Evolutionary conservation across 1,140 invertebrate species (phyloP).

Genomic region (Drosophila kohkoa): DNA sequence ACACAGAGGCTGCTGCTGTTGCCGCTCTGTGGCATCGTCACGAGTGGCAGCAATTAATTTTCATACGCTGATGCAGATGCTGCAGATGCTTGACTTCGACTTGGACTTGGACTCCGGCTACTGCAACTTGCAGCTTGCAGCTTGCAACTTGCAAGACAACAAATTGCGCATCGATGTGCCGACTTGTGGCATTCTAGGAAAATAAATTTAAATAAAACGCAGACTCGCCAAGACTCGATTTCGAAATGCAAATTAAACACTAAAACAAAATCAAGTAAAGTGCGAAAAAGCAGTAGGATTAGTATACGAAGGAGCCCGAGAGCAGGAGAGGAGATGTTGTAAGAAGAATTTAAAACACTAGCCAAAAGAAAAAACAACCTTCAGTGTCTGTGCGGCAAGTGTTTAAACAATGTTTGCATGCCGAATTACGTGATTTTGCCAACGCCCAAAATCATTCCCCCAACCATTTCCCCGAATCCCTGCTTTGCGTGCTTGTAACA

Average conservation of each 20-base stretch:
- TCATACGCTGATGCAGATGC: constrained; percentile 69
- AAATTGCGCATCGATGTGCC: constrained; percentile 80
- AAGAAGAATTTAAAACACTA: neutral
- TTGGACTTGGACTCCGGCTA: constrained; percentile 33
- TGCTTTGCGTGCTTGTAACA: constrained; percentile 68
- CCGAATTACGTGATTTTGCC: constrained; percentile 80
- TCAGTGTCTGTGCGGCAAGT: constrained; percentile 58
- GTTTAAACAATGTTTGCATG: constrained; percentile 81
- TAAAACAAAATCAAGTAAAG: constrained; percentile 68
- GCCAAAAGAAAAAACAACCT: neutral
- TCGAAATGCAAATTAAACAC: constrained; percentile 73
- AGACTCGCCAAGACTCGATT: constrained; percentile 28
- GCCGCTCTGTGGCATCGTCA: constrained; percentile 60
- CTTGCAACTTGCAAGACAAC: constrained; percentile 53
- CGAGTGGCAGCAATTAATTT: constrained; percentile 83
- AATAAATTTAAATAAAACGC: constrained; percentile 82
- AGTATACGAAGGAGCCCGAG: too few relatives aligned
- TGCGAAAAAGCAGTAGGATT: constrained; percentile 15
- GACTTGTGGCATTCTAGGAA: constrained; percentile 81
- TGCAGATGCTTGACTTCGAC: constrained; percentile 28
- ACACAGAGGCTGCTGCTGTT: constrained; percentile 15
- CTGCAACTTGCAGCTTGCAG: constrained; percentile 27
- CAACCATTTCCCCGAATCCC: neutral
- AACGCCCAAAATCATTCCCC: constrained; percentile 36
- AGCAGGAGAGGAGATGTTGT: neutral